Evolutionary conservation across 2,888 invertebrate genomes (phyloP), one percentile per base, ranked within the genome.

Genomic region (Baronia brevicornis): DNA sequence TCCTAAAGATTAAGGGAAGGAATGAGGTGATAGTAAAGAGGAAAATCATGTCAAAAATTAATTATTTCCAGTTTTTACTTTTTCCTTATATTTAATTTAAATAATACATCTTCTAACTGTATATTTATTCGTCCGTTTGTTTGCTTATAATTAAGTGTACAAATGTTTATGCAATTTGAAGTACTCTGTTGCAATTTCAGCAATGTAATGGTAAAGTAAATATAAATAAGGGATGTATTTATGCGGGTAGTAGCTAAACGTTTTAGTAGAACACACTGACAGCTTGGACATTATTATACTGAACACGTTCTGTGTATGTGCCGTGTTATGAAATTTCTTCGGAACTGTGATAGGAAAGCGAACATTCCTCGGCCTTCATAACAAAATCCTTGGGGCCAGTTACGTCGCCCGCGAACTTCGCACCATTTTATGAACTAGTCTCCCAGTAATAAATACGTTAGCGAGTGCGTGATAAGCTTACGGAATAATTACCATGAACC

Each of bases 401-500:
- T 21, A 10, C 10, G 12, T 33, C 46, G 46, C 53, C 51, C 47
- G 47, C 36, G 46, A 44, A 54, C 47, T 45, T 49, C 46, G 46
- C 33, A 36, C 33, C 31, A 28, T 38, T 34, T 43, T 46, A 46
- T 38, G 41, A 46, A 46, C 47, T 38, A 30, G 36, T 47, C 39
- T 46, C 36, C n/a, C 28, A 24, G 43, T 41, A 40, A 44, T 53
- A 45, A 55, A 55, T 38, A 39, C 35, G 42, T 54, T 57, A 50
- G 51, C 44, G 33, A 37, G 34, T 35, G 33, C 38, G 39, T 53
- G 58, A 54, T 63, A 60, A 61, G 48, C 56, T 49, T 40, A 24
- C 37, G 35, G 43, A 53, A 49, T 46, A 54, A 59, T 64, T 58
- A 63, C 55, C 60, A 51, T 47, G 31, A 36, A 32, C 40, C 44